Conservation (phyloP, 2,113 vertebrate species). For the Anolis carolinensis region DNA sequence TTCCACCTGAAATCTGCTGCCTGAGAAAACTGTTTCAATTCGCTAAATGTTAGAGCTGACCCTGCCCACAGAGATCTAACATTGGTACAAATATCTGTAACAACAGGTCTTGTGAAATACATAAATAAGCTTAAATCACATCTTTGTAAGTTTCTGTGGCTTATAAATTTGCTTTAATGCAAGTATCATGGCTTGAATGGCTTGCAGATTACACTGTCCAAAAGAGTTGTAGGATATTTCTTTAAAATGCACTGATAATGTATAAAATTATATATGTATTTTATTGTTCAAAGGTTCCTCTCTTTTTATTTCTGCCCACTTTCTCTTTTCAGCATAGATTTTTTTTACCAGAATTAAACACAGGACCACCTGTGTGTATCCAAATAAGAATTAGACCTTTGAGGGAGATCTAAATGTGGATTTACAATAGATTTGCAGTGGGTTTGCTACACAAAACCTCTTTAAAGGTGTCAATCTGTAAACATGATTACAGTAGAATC, state of each 20-base stretch:
- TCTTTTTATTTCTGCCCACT: constrained; percentile 31
- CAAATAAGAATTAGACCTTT: constrained; percentile 11
- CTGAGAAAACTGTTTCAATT: no score
- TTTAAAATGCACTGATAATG: constrained; percentile 70
- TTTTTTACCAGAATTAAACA: constrained; percentile 24
- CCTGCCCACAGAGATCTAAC: not conserved
- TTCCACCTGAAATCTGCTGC: no score
- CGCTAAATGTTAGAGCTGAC: no score
- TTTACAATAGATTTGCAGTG: not conserved
- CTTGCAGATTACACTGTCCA: constrained; percentile 18
- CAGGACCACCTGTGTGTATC: not conserved
- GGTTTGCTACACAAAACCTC: not conserved
- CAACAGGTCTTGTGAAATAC: not conserved
- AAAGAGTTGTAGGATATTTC: constrained; percentile 52
- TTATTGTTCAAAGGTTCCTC: constrained; percentile 68
- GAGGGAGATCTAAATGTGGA: not conserved
- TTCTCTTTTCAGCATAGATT: not conserved
- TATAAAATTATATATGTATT: constrained; percentile 52
- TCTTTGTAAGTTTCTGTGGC: not conserved
- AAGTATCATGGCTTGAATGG: constrained; percentile 1
- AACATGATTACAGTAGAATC: no score
- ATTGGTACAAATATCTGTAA: not conserved
- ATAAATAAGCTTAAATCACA: not conserved
- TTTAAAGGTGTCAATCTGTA: not conserved
- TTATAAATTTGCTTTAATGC: not conserved